Evolutionary conservation across 2,888 invertebrate species (phyloP).

Genomic region (Parelbella ahira): DNA sequence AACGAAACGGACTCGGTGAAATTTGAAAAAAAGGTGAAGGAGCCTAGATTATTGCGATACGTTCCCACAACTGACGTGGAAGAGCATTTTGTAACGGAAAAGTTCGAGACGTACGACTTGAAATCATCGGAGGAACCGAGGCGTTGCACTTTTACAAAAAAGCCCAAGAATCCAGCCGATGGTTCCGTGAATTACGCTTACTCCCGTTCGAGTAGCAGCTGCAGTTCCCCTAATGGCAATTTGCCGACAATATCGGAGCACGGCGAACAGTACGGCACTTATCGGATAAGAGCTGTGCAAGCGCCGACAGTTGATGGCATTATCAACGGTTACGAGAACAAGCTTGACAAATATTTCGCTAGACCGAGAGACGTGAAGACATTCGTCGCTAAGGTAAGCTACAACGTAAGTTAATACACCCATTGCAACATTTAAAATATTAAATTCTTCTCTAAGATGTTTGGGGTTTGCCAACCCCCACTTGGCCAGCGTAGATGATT

Average conservation of each 20-base stretch:
- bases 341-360: slow-evolving; percentile 68
- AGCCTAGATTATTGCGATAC: slow-evolving; percentile 64
- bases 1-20: slow-evolving; percentile 72
- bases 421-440: no score
- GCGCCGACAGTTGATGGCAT: slow-evolving; percentile 43
- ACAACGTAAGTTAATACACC: slow-evolving; percentile 29
- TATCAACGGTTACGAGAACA: slow-evolving; percentile 54
- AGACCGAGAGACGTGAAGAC: slow-evolving; percentile 60
- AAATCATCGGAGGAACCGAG: slow-evolving; percentile 61
- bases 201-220: slow-evolving; percentile 67
- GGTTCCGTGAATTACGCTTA: slow-evolving; percentile 70
- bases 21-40: slow-evolving; percentile 68
- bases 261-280: slow-evolving; percentile 62
- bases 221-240: slow-evolving; percentile 68
- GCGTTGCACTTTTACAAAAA: slow-evolving; percentile 63
- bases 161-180: slow-evolving; percentile 65
- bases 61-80: slow-evolving; percentile 66
- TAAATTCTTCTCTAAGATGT: no score
- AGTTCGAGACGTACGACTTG: slow-evolving; percentile 68
- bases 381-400: slow-evolving; percentile 61
- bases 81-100: slow-evolving; percentile 63
- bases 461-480: no score
- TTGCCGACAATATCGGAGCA: slow-evolving; percentile 72
- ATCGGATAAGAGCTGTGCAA: slow-evolving; percentile 48
- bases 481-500: no score